Evolutionary conservation across 1,140 invertebrate genomes (phyloP), one percentile per base, ranked within the genome.

Genomic region (Diploscapter pachys): DNA sequence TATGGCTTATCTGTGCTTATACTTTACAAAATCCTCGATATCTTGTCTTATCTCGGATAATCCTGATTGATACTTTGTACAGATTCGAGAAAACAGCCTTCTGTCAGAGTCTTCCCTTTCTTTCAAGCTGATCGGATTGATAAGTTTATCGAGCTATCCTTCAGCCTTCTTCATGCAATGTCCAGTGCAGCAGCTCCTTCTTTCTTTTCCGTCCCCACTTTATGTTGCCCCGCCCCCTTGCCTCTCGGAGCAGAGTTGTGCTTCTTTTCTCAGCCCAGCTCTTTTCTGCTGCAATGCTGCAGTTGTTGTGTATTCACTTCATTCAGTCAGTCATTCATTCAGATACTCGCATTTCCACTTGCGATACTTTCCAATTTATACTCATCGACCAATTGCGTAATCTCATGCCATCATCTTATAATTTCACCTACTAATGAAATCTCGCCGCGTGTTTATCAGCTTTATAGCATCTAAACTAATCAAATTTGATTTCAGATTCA

Each of bases 311-410:
- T 5, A 50, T 59, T 59, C n/a, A 52, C 66, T 5, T 52, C 66
- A 52, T 6, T 8, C 63, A 49, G 6, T 65, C 66, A 8, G 49
- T 52, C 53, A 68, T 11, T 9, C 51, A 68, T 50, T 68, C 11
- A 52, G 11, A 68, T 68, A n/a, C 66, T 55, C 66, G 11, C 66
- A 55, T n/a, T 52, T 53, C 66, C 66, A 31, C 9, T 11, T 59
- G 57, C 31, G 9, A 59, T 59, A 31, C 57, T 59, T 68, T 68
- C 57, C 9, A n/a, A 8, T 65, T 65, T 31, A 31, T 31, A 31
- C 31, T 31, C 31, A 31, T 31, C 31, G 31, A 31, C 31, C 31
- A 31, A 31, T 31, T 31, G 31, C 31, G 31, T 31, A 31, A 31
- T 31, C 31, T 31, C 31, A 31, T 31, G 31, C 31, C 31, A 31